phyloP scores from a whole-genome alignment of 1,140 invertebrate species.

The Bombus pascuorum region DNA sequence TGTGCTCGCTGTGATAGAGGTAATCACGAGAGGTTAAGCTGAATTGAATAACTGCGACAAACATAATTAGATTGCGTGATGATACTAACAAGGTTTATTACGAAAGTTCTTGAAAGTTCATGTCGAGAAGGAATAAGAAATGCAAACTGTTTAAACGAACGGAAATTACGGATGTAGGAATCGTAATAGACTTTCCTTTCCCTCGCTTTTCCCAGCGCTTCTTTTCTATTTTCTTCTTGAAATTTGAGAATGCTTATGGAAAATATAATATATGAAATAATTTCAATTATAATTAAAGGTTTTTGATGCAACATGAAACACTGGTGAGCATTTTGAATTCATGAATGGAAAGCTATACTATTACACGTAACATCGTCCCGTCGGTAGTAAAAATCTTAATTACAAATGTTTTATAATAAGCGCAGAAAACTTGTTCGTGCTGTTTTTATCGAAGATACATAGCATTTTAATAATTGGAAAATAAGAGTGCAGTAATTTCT shows the following conservation, averaged over 20 bases:
- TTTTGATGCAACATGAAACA: neutral
- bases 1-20: neutral
- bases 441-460: neutral
- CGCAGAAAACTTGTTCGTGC: neutral
- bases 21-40: neutral
- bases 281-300: neutral
- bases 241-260: neutral
- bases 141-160: neutral
- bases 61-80: constrained; percentile 39
- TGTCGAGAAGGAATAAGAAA: neutral
- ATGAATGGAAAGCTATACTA: neutral
- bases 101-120: constrained; percentile 4
- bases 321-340: neutral
- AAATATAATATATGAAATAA: neutral
- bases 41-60: constrained; percentile 25
- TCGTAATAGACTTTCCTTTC: neutral
- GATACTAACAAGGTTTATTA: neutral
- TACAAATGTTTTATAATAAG: neutral
- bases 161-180: neutral
- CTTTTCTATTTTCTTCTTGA: too few relatives aligned
- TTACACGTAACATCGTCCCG: too few relatives aligned
- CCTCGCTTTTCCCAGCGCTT: neutral
- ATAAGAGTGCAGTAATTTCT: neutral
- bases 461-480: neutral
- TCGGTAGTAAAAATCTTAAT: too few relatives aligned